Evolutionary conservation across 2,888 invertebrate genomes (phyloP).

Genomic region (Phaedon cochleariae): DNA sequence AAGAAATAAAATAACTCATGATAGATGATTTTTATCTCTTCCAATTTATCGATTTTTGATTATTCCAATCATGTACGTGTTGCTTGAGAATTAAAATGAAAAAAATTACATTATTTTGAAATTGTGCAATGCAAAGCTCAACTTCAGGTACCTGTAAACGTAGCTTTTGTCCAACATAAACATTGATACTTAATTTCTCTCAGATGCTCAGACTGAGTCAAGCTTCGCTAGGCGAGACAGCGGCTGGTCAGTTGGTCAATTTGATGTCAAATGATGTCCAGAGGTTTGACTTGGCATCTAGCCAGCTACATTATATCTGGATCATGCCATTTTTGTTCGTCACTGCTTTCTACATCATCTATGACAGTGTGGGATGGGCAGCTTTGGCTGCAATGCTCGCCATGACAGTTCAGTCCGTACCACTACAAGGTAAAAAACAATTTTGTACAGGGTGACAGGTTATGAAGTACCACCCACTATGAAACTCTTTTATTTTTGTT

Average conservation of each 20-base stretch:
- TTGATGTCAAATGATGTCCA: conserved; percentile 85
- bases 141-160: no score
- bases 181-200: not conserved
- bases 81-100: no score
- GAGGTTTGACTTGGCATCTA: conserved; percentile 76
- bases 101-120: no score
- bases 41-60: no score
- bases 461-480: no score
- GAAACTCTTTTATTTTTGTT: no score
- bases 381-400: conserved; percentile 69
- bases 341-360: conserved; percentile 69
- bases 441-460: no score
- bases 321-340: conserved; percentile 78
- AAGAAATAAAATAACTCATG: no score
- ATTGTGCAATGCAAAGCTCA: no score
- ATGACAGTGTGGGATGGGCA: conserved; percentile 65
- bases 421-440: conserved; percentile 61
- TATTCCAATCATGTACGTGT: no score
- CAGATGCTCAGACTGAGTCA: conserved; percentile 71
- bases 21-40: no score
- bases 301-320: conserved; percentile 80
- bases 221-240: conserved; percentile 79
- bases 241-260: conserved; percentile 84
- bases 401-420: conserved; percentile 64
- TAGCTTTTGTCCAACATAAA: not conserved